phyloP scores from a whole-genome alignment of 2,797 vertebrate genomes.

The Darevskia mixta region DNA sequence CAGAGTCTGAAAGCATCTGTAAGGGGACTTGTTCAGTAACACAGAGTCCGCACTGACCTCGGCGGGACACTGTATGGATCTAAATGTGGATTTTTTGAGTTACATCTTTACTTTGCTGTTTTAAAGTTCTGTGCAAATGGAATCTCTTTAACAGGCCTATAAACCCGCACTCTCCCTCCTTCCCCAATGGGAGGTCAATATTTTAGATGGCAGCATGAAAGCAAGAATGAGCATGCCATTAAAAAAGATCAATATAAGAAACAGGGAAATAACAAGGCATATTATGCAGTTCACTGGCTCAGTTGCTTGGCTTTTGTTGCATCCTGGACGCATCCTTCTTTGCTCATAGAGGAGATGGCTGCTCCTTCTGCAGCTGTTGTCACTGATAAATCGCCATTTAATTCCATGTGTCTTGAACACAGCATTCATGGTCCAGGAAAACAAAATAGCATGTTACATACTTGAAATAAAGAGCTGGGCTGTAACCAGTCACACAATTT shows the following conservation, averaged over 20 bases:
- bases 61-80: constrained; percentile 15
- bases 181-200: constrained; percentile 46
- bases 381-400: constrained; percentile 5
- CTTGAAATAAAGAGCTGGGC: background rate
- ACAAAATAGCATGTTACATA: background rate
- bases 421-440: constrained; percentile 9
- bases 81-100: background rate
- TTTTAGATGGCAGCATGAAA: constrained; percentile 41
- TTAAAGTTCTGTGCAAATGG: constrained; percentile 44
- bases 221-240: constrained; percentile 58
- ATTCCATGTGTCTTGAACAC: constrained; percentile 40
- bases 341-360: constrained; percentile 7
- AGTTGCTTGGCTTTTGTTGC: constrained; percentile 16
- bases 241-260: constrained; percentile 59
- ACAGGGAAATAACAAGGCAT: constrained; percentile 35
- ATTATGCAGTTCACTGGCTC: constrained; percentile 46
- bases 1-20: background rate
- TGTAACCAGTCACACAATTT: background rate
- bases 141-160: constrained; percentile 37
- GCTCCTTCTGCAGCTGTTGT: constrained; percentile 30
- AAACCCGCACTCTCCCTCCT: constrained; percentile 24
- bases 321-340: background rate
- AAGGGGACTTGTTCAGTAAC: background rate
- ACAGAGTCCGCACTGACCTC: constrained; percentile 17
- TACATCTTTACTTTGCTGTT: constrained; percentile 24